Conservation (phyloP, 2,888 invertebrate species). For the Drosophila prolongata region DNA sequence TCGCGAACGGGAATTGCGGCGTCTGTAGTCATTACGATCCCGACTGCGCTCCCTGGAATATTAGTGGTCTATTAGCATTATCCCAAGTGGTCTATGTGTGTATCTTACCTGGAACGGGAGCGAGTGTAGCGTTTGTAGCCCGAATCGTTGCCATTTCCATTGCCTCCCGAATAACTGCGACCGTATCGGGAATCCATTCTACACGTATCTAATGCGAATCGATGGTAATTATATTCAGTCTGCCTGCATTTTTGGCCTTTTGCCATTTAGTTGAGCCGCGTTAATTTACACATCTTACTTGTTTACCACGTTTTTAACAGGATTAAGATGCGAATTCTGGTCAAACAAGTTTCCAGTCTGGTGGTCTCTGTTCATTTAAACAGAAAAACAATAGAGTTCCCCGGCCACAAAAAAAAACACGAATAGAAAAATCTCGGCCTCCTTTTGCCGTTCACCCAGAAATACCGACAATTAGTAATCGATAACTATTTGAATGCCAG, state of each 20-base stretch:
- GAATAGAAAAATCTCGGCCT: constrained; percentile 22
- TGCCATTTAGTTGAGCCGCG: not conserved
- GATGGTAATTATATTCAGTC: constrained; percentile 27
- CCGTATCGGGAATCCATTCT: constrained; percentile 77
- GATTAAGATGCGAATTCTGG: not conserved
- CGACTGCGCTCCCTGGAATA: constrained; percentile 78
- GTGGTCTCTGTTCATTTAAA: not conserved
- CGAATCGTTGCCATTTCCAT: constrained; percentile 21
- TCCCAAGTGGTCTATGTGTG: no score
- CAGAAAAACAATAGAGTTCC: constrained; percentile 5
- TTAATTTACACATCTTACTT: constrained; percentile 20
- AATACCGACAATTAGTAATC: not conserved
- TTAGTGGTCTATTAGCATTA: no score
- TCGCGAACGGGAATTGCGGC: constrained; percentile 80
- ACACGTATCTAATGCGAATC: constrained; percentile 57
- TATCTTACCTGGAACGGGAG: constrained; percentile 77
- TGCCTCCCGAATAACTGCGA: constrained; percentile 61
- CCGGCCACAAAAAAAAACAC: not conserved
- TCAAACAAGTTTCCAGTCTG: not conserved
- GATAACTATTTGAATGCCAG: not conserved
- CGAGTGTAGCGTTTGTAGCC: constrained; percentile 81
- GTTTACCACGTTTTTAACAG: not conserved
- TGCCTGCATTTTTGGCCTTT: not conserved
- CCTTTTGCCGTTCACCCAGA: constrained; percentile 19
- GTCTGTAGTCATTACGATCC: constrained; percentile 75